phyloP scores from a whole-genome alignment of 2,113 vertebrate species.

The Tupaia tana region DNA sequence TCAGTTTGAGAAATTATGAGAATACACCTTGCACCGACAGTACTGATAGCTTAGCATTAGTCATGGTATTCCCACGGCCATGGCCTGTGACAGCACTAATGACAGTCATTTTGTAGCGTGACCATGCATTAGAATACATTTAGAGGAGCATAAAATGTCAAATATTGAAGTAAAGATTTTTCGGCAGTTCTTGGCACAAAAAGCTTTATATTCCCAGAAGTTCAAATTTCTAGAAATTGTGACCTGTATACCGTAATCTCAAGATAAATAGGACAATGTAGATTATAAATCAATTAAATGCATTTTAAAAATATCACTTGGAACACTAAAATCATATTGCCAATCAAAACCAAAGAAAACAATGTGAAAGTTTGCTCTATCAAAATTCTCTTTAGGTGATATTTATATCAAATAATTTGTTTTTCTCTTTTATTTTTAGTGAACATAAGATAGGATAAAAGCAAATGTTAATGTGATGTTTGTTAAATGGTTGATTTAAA shows the following conservation, averaged over 20 bases:
- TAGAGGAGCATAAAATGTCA: slow-evolving; percentile 90
- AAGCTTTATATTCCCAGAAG: slow-evolving; percentile 75
- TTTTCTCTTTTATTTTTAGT: background rate
- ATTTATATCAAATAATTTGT: background rate
- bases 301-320: background rate
- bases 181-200: slow-evolving; percentile 79
- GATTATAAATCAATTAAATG: slow-evolving; percentile 39
- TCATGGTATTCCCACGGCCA: slow-evolving; percentile 90
- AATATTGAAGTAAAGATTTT: slow-evolving; percentile 84
- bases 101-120: slow-evolving; percentile 94
- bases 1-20: slow-evolving; percentile 96
- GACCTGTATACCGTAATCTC: background rate
- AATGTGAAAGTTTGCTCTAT: background rate
- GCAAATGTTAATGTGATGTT: background rate
- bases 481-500: slow-evolving; percentile 5
- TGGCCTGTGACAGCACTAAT: slow-evolving; percentile 94
- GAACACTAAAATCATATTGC: background rate
- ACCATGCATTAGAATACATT: slow-evolving; percentile 91
- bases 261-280: slow-evolving; percentile 47
- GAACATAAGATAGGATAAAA: background rate
- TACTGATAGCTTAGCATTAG: slow-evolving; percentile 92
- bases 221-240: slow-evolving; percentile 70
- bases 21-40: slow-evolving; percentile 89
- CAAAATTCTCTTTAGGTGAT: background rate
- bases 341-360: background rate